Evolutionary conservation across 1,140 invertebrate genomes (phyloP), one percentile per base, ranked within the genome.

Genomic region (Sycophaga agraensis): DNA sequence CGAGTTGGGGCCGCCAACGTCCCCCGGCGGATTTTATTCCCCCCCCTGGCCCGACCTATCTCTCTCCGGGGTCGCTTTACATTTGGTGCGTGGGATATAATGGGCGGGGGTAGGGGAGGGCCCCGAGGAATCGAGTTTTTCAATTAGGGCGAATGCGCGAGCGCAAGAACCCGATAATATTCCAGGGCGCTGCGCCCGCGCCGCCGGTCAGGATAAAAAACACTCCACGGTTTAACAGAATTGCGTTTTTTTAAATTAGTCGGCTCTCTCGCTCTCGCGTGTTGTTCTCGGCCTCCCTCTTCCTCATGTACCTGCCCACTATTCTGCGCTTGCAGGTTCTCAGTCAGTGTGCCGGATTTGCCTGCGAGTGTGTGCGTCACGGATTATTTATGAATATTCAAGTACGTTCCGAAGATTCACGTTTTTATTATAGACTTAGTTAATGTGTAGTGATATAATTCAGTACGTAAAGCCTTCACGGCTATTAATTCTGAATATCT

Each of bases 91-190:
- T 28, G 7, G 7, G 4, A 4, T 11, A 42, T 42, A 42, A 42
- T 9, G 6, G 16, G 28, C 9, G 24, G 6, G 22, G 5, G 14
- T 2, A 31, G 7, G 0, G 12, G 9, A 45, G 19, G 6, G 42
- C 55, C 31, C 22, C n/a, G n/a, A 39, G 19, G 26, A 59, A 50
- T 59, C 35, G 56, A 51, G 28, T 60, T 60, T 60, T 60, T 60
- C 49, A 53, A 60, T 53, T 53, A 60, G 17, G 9, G 1, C 9
- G n/a, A 59, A 59, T 48, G 31, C 24, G 5, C 35, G 7, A 11
- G 7, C 34, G 11, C 37, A 7, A 5, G 11, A 21, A 17, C 11
- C 34, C 7, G 40, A 60, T 51, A 31, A 34, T 59, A 43, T 56
- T 56, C 26, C 31, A n/a, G 34, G 6, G 3, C 28, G 28, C n/a